Percentiles rank a stretch among this genome's conserved stretches.
phyloP scores from a whole-genome alignment of 2,888 invertebrate species.

The Nymphalis urticae region DNA sequence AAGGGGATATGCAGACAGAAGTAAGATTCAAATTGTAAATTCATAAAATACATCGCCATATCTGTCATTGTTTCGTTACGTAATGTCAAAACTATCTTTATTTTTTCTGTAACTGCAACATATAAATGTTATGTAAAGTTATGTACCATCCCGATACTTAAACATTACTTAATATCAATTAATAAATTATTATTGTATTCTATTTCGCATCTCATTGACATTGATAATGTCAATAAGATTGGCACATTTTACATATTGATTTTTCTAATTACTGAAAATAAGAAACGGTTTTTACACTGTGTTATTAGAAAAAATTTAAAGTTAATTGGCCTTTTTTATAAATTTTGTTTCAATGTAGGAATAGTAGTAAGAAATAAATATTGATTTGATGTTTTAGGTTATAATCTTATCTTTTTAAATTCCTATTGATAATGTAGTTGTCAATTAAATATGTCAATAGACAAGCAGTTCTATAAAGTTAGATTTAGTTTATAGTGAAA shows the following conservation, averaged over 20 bases:
- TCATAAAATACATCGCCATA: slow-evolving; percentile 46
- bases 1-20: slow-evolving; percentile 83
- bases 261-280: slow-evolving; percentile 12
- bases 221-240: slow-evolving; percentile 35
- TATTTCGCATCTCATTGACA: slow-evolving; percentile 1
- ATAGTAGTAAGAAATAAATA: not conserved
- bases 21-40: slow-evolving; percentile 73
- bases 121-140: slow-evolving; percentile 9
- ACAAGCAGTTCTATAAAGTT: not conserved
- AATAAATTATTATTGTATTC: too few species aligned
- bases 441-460: not conserved
- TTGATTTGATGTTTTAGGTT: slow-evolving; percentile 17
- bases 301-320: not conserved
- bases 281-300: slow-evolving; percentile 7
- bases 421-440: slow-evolving; percentile 4
- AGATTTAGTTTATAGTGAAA: not conserved
- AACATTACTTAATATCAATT: not conserved
- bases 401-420: slow-evolving; percentile 24
- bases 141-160: not conserved
- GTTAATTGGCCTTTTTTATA: not conserved
- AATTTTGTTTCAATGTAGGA: not conserved
- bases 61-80: slow-evolving; percentile 75
- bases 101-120: slow-evolving; percentile 36
- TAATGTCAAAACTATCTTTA: slow-evolving; percentile 67
- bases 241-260: slow-evolving; percentile 53